Percentiles rank a stretch among this genome's conserved stretches.
phyloP scores from a whole-genome alignment of 1,140 invertebrate genomes.

The Drosophila ambigua region DNA sequence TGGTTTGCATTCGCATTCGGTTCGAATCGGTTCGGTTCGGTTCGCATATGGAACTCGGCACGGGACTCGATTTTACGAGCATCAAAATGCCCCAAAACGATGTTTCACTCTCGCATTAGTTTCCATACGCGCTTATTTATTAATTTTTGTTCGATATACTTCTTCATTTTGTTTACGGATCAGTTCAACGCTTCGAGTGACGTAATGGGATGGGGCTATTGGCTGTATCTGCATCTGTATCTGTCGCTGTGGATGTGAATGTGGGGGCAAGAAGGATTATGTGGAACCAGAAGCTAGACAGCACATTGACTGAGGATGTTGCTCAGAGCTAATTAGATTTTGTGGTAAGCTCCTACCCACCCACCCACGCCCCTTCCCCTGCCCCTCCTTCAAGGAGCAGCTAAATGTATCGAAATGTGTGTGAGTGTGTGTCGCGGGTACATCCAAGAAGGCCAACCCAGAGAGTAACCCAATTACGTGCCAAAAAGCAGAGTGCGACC shows the following conservation, averaged over 20 bases:
- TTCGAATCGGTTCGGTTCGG: slow-evolving; percentile 18
- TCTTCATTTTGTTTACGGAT: slow-evolving; percentile 24
- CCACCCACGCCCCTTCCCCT: no score
- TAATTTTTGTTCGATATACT: slow-evolving; percentile 5
- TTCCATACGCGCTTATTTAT: slow-evolving; percentile 36
- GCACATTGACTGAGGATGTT: no score
- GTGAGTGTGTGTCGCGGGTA: not conserved
- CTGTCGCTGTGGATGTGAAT: slow-evolving; percentile 10
- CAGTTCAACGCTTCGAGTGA: slow-evolving; percentile 47
- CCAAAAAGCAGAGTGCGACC: slow-evolving; percentile 76
- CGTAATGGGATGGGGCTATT: slow-evolving; percentile 48
- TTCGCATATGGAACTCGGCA: slow-evolving; percentile 12
- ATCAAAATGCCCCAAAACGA: slow-evolving; percentile 55
- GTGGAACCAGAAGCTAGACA: not conserved
- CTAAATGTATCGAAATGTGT: not conserved
- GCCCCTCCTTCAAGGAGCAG: not conserved
- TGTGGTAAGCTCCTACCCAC: no score
- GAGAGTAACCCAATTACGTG: slow-evolving; percentile 75
- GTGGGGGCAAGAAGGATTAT: not conserved
- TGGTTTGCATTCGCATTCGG: slow-evolving; percentile 23
- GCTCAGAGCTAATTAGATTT: no score
- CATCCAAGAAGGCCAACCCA: slow-evolving; percentile 60
- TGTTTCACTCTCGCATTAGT: slow-evolving; percentile 55
- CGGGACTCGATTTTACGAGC: not conserved
- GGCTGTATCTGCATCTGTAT: slow-evolving; percentile 21